phyloP scores from a whole-genome alignment of 1,140 invertebrate species.

The Cyrtorhinus lividipennis region DNA sequence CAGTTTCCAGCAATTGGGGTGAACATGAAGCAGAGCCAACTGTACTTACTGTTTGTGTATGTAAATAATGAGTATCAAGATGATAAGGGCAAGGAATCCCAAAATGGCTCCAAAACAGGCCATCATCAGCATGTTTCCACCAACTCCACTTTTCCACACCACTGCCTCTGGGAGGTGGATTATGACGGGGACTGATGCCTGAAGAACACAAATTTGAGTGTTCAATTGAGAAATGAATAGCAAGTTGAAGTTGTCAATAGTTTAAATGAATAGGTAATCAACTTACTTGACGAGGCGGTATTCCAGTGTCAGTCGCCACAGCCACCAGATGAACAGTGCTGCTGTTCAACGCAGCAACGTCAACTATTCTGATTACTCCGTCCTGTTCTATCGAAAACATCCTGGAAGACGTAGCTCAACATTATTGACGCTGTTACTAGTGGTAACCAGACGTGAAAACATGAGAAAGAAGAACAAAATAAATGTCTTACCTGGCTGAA shows the following conservation, averaged over 20 bases:
- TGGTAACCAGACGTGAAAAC: too few species aligned
- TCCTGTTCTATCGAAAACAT: slow-evolving; percentile 38
- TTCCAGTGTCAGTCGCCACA: slow-evolving; percentile 63
- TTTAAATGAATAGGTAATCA: too few species aligned
- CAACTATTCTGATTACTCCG: slow-evolving; percentile 35
- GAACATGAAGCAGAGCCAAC: too few species aligned
- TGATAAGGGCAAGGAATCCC: slow-evolving; percentile 54
- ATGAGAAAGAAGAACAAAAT: too few species aligned
- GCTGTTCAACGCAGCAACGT: slow-evolving; percentile 31
- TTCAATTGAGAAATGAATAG: not conserved
- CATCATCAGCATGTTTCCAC: slow-evolving; percentile 42
- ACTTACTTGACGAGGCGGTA: slow-evolving; percentile 47
- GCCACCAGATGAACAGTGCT: slow-evolving; percentile 53
- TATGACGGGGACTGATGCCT: slow-evolving; percentile 58
- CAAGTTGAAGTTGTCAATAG: not conserved
- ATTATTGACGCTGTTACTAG: too few species aligned
- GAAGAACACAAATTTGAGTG: slow-evolving; percentile 20
- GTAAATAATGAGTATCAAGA: slow-evolving; percentile 53
- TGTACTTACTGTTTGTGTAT: slow-evolving; percentile 57
- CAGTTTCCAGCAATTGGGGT: too few species aligned
- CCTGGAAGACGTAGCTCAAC: too few species aligned
- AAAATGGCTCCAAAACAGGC: slow-evolving; percentile 54
- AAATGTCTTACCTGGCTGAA: slow-evolving; percentile 40
- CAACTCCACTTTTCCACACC: slow-evolving; percentile 34
- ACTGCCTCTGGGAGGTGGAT: slow-evolving; percentile 47